Evolutionary conservation across 2,113 vertebrate species (phyloP), one percentile per base, ranked within the genome.

Genomic region (Hemiscyllium ocellatum): DNA sequence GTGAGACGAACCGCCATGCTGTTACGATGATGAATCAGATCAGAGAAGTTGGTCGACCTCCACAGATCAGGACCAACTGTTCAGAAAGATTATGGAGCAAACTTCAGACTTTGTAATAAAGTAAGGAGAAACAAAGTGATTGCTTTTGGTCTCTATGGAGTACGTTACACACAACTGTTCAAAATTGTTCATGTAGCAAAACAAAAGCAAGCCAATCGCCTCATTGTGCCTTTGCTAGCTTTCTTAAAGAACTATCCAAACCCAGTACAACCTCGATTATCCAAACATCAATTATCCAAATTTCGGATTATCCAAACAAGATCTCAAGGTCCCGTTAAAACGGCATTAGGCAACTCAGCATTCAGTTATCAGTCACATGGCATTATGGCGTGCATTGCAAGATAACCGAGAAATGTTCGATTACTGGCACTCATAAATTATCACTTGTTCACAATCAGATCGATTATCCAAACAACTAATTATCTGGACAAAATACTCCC

Each of bases 1-100:
- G 19, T 8, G 65, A 66, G 66, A 20, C 33, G 89, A 7, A 93
- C 61, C 0, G 89, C 89, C 89, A 93, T 93, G 33, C 37, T 66
- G 89, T 93, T 93, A 4, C 10, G 7, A 10, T 1, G 33, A 37
- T 68, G 89, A 68, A 2, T 5, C 33, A 66, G 33, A 20, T 93
- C 61, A 2, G 89, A 93, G 89, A 93, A 93, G 22, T 93, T 93
- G 61, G 61, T 93, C 7, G 89, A 93, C 61, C 26, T 93, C 89
- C 89, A 93, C 0, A 93, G n/a, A 66, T 68, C 89, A 22, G 89
- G 89, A 37, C 89, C 89, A 93, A 66, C 89, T 93, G 33, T 93
- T 37, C 12, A 22, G 17, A 93, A 93, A 93, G 33, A 93, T 93
- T 22, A 22, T 93, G 15, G 20, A 93, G 65, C 2, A 66, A 65